phyloP scores from a whole-genome alignment of 2,888 invertebrate genomes.

The Drosophila conformis region DNA sequence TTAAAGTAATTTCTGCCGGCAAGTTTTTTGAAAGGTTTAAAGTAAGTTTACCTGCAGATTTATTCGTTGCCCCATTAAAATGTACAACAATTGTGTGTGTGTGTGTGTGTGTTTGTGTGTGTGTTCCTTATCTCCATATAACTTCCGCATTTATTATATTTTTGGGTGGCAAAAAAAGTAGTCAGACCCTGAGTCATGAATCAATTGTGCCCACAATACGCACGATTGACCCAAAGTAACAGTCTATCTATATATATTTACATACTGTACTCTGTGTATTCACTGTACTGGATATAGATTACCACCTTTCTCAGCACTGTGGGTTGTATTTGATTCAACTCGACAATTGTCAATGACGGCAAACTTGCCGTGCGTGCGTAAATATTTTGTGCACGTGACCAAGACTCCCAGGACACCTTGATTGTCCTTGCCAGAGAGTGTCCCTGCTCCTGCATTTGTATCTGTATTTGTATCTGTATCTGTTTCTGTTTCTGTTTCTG shows the following conservation, averaged over 20 bases:
- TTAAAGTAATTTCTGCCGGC: background rate
- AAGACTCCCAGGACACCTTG: slow-evolving; percentile 15
- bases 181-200: slow-evolving; percentile 6
- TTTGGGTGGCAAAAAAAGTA: background rate
- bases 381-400: slow-evolving; percentile 50
- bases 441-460: background rate
- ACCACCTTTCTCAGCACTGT: slow-evolving; percentile 4
- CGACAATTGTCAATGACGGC: slow-evolving; percentile 11
- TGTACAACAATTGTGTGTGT: background rate
- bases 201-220: slow-evolving; percentile 29
- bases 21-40: background rate
- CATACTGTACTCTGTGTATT: slow-evolving; percentile 1
- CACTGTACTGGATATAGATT: slow-evolving; percentile 1
- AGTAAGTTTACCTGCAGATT: background rate
- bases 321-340: slow-evolving; percentile 12
- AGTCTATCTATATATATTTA: background rate
- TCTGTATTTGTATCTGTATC: background rate
- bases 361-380: slow-evolving; percentile 50
- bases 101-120: background rate
- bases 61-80: background rate
- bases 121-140: background rate
- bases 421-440: slow-evolving; percentile 21
- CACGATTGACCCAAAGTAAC: slow-evolving; percentile 15
- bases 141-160: background rate
- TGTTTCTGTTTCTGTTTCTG: background rate